Conservation (phyloP, 2,888 invertebrate genomes). For the Melikaiella ostensackeni region DNA sequence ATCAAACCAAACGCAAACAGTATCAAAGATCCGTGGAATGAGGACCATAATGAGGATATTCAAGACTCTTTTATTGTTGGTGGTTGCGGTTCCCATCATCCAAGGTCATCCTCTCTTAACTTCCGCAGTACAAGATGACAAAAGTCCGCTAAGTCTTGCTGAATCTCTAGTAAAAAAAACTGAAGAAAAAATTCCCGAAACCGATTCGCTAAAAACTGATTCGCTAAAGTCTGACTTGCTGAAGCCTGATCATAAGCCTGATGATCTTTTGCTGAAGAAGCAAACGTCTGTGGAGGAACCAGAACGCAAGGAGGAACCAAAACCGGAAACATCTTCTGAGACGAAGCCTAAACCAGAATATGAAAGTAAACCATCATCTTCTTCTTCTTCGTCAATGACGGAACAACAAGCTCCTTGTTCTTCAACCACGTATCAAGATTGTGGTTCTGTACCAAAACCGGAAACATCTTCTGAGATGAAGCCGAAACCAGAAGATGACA, state of each 20-base stretch:
- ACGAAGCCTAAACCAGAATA: neutral
- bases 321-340: neutral
- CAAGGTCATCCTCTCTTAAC: slow-evolving; percentile 18
- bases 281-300: neutral
- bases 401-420: neutral
- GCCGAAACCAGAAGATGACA: too few relatives aligned
- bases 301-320: neutral
- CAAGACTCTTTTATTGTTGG: slow-evolving; percentile 58
- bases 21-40: slow-evolving; percentile 38
- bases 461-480: neutral
- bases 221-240: neutral
- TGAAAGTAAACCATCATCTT: neutral
- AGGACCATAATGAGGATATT: slow-evolving; percentile 68
- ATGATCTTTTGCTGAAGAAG: neutral
- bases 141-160: neutral
- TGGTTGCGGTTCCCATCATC: slow-evolving; percentile 41
- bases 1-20: neutral
- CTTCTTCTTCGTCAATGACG: neutral
- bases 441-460: slow-evolving; percentile 10
- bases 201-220: neutral
- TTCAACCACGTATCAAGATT: neutral
- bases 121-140: neutral
- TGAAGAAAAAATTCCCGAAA: neutral
- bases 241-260: neutral
- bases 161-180: neutral